A percentile compares a stretch with the other conserved stretches of the same genome.
These are phyloP conservation scores for Parapsyche elsis DNA, from an alignment of 1,140 invertebrate genomes.

Conservation along the genomic window DNA sequence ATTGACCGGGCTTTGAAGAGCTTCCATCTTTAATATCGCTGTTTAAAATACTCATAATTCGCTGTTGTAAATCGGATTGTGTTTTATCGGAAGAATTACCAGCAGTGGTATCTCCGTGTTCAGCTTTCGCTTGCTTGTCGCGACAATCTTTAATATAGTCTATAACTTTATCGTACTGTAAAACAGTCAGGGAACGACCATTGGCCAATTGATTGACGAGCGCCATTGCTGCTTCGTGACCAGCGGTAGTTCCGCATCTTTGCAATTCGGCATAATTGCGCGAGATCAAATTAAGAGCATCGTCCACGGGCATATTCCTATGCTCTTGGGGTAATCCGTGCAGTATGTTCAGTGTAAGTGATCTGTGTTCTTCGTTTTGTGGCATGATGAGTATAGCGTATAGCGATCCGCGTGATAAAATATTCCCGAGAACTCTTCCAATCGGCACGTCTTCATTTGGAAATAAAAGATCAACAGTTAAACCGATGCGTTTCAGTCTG, in stretches of 20 bases:
- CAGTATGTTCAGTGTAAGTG: slow-evolving; percentile 90
- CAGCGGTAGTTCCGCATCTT: slow-evolving; percentile 65
- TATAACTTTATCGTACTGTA: slow-evolving; percentile 85
- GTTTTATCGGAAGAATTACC: slow-evolving; percentile 63
- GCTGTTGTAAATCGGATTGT: slow-evolving; percentile 82
- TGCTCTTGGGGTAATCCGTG: slow-evolving; percentile 94
- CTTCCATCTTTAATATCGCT: slow-evolving; percentile 64
- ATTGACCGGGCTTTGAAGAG: slow-evolving; percentile 37
- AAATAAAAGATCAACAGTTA: slow-evolving; percentile 88
- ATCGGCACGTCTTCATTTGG: slow-evolving; percentile 89
- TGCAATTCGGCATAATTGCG: slow-evolving; percentile 84
- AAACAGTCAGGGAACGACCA: slow-evolving; percentile 80
- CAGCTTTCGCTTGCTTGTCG: slow-evolving; percentile 77
- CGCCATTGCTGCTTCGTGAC: slow-evolving; percentile 75
- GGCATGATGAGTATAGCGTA: slow-evolving; percentile 90
- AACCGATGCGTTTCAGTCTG: slow-evolving; percentile 80
- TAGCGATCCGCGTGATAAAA: slow-evolving; percentile 83
- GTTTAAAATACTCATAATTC: slow-evolving; percentile 87
- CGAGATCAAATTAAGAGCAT: slow-evolving; percentile 82
- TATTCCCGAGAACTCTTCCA: slow-evolving; percentile 84
- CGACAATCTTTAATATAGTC: slow-evolving; percentile 80
- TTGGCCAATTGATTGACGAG: slow-evolving; percentile 83
- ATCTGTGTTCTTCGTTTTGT: slow-evolving; percentile 85
- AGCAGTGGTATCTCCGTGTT: slow-evolving; percentile 71
- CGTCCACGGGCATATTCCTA: slow-evolving; percentile 94